Conservation (phyloP, 2,888 invertebrate genomes). For the Troides aeacus region DNA sequence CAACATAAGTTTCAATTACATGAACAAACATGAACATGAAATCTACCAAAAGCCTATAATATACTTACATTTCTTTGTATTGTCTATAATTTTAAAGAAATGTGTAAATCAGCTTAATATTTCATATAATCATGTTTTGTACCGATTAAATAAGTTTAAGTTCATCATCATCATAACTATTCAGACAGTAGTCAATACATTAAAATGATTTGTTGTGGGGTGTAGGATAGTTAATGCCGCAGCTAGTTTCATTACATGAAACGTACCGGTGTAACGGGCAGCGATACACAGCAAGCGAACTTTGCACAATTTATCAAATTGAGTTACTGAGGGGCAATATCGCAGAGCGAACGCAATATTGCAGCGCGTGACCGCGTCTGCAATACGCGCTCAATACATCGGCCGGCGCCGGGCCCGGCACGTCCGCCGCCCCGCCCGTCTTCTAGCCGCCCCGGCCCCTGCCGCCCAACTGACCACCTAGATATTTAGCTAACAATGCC, state of each 20-base stretch:
- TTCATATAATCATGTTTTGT: too few relatives aligned
- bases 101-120: neutral
- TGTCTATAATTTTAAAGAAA: too few relatives aligned
- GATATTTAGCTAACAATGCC: slow-evolving; percentile 80
- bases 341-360: slow-evolving; percentile 78
- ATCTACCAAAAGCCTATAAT: neutral
- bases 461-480: slow-evolving; percentile 66
- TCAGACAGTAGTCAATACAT: neutral
- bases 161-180: too few relatives aligned
- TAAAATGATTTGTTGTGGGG: neutral
- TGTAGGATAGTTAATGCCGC: neutral
- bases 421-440: slow-evolving; percentile 68
- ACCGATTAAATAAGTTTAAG: too few relatives aligned
- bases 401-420: slow-evolving; percentile 74
- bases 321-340: slow-evolving; percentile 79
- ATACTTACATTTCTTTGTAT: too few relatives aligned
- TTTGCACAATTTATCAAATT: slow-evolving; percentile 79
- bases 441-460: slow-evolving; percentile 56
- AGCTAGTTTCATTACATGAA: slow-evolving; percentile 39
- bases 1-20: neutral
- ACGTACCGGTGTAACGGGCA: slow-evolving; percentile 59
- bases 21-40: neutral
- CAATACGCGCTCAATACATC: slow-evolving; percentile 81
- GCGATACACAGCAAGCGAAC: slow-evolving; percentile 67
- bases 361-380: slow-evolving; percentile 81